Evolutionary conservation across 2,113 vertebrate species (phyloP).

Genomic region (Condylura cristata): DNA sequence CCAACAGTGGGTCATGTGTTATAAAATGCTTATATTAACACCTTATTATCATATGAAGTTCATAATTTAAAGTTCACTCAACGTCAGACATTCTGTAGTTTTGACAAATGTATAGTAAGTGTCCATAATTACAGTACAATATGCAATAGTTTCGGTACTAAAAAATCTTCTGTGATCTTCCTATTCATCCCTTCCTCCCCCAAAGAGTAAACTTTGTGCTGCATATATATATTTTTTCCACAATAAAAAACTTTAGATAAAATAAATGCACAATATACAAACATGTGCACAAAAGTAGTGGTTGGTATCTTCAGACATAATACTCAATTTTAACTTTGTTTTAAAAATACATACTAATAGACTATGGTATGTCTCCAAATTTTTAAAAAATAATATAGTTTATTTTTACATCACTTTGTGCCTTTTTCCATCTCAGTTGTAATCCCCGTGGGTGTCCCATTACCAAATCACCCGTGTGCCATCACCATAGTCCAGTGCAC

Average conservation of each 20-base stretch:
- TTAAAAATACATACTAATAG: neutral
- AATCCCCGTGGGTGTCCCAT: no score
- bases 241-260: constrained; percentile 12
- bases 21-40: neutral
- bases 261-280: neutral
- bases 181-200: neutral
- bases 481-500: no score
- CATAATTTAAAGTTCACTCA: neutral
- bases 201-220: neutral
- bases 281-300: neutral
- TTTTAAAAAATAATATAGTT: no score
- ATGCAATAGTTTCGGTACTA: neutral
- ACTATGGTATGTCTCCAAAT: neutral
- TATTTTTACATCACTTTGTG: no score
- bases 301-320: neutral
- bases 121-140: neutral
- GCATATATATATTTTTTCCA: neutral
- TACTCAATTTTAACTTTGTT: neutral
- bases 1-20: neutral
- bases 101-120: neutral
- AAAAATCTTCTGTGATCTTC: neutral
- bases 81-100: neutral
- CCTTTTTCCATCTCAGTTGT: no score
- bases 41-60: neutral
- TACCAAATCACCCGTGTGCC: no score